These are phyloP conservation scores for Colletes collaris DNA, from an alignment of 2,888 invertebrate species.

Conservation along the genomic window DNA sequence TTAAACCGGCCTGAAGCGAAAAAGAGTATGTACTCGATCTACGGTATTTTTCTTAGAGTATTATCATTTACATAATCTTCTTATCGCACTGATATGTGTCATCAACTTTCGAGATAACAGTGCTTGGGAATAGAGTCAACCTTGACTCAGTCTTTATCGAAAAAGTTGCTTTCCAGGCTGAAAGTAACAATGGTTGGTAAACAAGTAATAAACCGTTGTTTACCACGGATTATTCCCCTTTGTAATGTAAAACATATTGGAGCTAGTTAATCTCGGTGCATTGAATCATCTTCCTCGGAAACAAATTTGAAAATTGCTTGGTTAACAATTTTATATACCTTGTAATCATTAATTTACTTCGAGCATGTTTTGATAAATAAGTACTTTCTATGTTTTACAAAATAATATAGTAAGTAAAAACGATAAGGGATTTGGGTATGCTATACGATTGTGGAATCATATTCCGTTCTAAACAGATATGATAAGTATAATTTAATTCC, in stretches of 20 bases:
- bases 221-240: background rate
- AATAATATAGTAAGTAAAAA: too few relatives aligned
- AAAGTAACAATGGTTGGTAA: background rate
- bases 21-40: too few relatives aligned
- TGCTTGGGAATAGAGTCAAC: constrained; percentile 40
- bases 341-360: too few relatives aligned
- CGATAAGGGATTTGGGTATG: too few relatives aligned
- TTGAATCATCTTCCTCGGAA: constrained; percentile 6
- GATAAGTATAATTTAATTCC: too few relatives aligned
- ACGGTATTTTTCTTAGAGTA: constrained; percentile 45
- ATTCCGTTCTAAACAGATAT: too few relatives aligned
- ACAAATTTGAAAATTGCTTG: background rate
- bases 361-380: too few relatives aligned
- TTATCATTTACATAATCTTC: constrained; percentile 66
- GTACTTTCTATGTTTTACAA: too few relatives aligned
- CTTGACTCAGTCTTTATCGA: constrained; percentile 41
- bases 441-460: too few relatives aligned
- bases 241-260: background rate
- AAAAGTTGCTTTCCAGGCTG: constrained; percentile 14
- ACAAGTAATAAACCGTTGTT: constrained; percentile 15
- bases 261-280: background rate
- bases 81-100: constrained; percentile 43
- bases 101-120: constrained; percentile 46
- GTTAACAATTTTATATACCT: background rate
- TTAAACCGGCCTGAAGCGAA: too few relatives aligned